Evolutionary conservation across 2,888 invertebrate genomes (phyloP), one percentile per base, ranked within the genome.

Genomic region (Lasioglossum figueresi): DNA sequence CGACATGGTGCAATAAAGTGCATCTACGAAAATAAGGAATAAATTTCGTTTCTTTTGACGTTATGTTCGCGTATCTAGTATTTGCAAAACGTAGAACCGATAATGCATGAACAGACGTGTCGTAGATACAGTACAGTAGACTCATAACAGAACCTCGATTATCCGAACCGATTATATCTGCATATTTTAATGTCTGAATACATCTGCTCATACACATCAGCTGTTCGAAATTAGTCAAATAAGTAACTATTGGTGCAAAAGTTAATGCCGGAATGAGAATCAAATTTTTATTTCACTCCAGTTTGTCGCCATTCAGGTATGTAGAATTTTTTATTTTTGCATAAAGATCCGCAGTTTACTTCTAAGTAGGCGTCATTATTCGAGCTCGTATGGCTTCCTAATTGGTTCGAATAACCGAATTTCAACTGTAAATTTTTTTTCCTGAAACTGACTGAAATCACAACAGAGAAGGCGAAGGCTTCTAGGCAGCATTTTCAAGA

Each of bases 401-500:
- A 48, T 48, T 52, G 8, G 52, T 23, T 23, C 52, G 52, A 23
- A 23, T 52, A 52, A 52, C 23, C 48, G 19, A 19, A 48, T 19
- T 48, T 6, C 48, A 0, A 19, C 19, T 4, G 6, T 19, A 19
- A 19, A 48, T 48, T 23, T 23, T 23, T 52, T 23, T 23, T 6
- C 56, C 3, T 0, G 10, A n/a, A 56, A n/a, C n/a, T 10, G 52
- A 3, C 10, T 10, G n/a, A 56, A n/a, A n/a, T n/a, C 56, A 2
- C 56, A 56, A n/a, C n/a, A 4, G 56, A 56, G n/a, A 56, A 56
- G n/a, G 3, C 1, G 52, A 52, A n/a, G 52, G 2, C 6, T 23
- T 48, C 23, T 23, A 45, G 52, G n/a, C n/a, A n/a, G n/a, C 19
- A n/a, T n/a, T 52, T 10, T n/a, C 74, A 80, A 80, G 72, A 59